A percentile compares a stretch with the other conserved stretches of the same genome.
These are phyloP conservation scores for Zaprionus nigranus DNA, from an alignment of 1,140 invertebrate species.

Conservation along the genomic window DNA sequence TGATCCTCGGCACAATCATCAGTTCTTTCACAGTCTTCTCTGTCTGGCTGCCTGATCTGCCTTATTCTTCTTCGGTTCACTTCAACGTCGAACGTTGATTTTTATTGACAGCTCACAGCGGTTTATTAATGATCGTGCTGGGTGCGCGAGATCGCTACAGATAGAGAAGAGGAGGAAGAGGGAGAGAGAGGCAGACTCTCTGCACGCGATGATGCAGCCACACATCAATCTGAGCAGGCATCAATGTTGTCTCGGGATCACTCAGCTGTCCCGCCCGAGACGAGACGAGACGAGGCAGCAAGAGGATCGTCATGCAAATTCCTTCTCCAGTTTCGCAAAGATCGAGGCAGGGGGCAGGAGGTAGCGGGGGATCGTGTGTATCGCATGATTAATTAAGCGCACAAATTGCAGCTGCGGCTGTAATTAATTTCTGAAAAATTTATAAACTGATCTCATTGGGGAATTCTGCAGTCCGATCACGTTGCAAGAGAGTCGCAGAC, in stretches of 20 bases:
- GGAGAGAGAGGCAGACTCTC: background rate
- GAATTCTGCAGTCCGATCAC: constrained; percentile 37
- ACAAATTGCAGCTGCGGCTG: constrained; percentile 51
- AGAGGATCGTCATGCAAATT: constrained; percentile 47
- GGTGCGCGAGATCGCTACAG: constrained; percentile 38
- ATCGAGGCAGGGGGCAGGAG: background rate
- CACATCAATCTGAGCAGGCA: constrained; percentile 73
- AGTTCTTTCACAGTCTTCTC: background rate
- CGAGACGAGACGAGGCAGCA: background rate
- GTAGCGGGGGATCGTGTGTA: background rate
- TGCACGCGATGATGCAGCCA: constrained; percentile 70
- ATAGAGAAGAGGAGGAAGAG: constrained; percentile 32
- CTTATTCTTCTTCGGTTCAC: constrained; percentile 16
- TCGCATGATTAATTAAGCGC: constrained; percentile 51
- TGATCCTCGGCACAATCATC: background rate
- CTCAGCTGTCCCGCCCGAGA: constrained; percentile 60
- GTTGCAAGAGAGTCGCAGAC: constrained; percentile 3
- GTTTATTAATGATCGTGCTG: constrained; percentile 84
- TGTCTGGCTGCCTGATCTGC: background rate
- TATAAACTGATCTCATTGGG: constrained; percentile 10
- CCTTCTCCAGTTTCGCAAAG: constrained; percentile 5
- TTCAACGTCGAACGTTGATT: constrained; percentile 67
- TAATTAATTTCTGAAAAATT: constrained; percentile 46
- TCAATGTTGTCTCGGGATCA: constrained; percentile 56
- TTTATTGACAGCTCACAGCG: constrained; percentile 84